Conservation (phyloP, 2,888 invertebrate species). For the Eristalinus sepulchralis region DNA sequence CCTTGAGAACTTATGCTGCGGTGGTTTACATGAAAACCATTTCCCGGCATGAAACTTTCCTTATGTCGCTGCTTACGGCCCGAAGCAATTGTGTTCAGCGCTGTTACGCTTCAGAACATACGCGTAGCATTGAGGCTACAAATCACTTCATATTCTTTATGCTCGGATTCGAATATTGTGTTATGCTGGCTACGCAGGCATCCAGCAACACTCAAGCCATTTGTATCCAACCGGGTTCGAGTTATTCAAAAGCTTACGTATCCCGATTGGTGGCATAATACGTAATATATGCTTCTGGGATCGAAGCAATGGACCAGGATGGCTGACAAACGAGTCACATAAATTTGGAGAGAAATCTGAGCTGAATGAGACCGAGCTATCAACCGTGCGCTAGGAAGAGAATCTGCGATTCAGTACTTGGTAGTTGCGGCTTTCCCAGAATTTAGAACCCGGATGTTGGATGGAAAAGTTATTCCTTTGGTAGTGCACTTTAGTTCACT, state of each 20-base stretch:
- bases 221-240: constrained; percentile 15
- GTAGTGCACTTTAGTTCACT: background rate
- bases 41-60: background rate
- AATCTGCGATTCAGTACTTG: background rate
- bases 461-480: background rate
- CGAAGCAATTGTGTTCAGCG: too few species aligned
- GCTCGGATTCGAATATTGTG: constrained; percentile 5
- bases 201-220: background rate
- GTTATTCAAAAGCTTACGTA: background rate
- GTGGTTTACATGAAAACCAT: background rate
- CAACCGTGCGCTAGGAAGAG: background rate
- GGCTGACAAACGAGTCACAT: background rate
- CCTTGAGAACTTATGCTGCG: background rate
- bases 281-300: too few species aligned
- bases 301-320: background rate
- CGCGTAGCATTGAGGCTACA: background rate
- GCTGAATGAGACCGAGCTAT: background rate
- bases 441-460: background rate
- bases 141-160: background rate
- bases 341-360: background rate
- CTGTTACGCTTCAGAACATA: background rate
- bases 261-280: background rate
- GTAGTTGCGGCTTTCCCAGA: background rate
- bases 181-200: constrained; percentile 23
- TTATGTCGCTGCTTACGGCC: background rate